These are phyloP conservation scores for Drosophila prosaltans DNA, from an alignment of 1,140 invertebrate species.

Conservation along the genomic window DNA sequence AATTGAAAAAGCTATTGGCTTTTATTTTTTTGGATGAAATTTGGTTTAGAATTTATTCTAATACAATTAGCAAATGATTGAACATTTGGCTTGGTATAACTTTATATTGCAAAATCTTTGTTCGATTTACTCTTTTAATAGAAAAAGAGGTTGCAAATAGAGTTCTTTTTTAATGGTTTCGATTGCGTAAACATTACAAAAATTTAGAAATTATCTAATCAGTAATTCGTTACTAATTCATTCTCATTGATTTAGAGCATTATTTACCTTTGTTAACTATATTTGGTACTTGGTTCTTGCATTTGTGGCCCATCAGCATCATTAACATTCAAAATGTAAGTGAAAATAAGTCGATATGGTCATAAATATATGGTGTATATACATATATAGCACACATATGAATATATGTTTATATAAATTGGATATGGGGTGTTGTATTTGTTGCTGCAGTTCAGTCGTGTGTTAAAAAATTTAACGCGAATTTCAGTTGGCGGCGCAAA, in stretches of 20 bases:
- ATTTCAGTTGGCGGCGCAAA: constrained; percentile 74
- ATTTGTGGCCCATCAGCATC: constrained; percentile 25
- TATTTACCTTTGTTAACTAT: neutral
- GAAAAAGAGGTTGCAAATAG: no score
- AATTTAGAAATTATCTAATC: no score
- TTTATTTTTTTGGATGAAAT: no score
- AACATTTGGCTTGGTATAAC: no score
- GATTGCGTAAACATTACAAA: no score
- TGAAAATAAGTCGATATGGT: constrained; percentile 10
- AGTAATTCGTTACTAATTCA: no score
- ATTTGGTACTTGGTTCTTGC: neutral
- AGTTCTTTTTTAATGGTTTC: no score
- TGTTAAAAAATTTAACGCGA: constrained; percentile 79
- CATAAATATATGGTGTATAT: constrained; percentile 33
- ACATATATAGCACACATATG: constrained; percentile 42
- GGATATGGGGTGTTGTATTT: constrained; percentile 42
- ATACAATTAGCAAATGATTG: no score
- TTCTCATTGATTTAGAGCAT: neutral
- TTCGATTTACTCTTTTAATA: no score
- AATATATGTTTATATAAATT: constrained; percentile 30
- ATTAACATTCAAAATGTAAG: constrained; percentile 57
- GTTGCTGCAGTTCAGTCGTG: constrained; percentile 73
- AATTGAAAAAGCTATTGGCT: no score
- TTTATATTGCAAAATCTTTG: no score
- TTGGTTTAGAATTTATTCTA: no score